Conservation (phyloP, 2,113 vertebrate genomes). For the Saccopteryx bilineata region DNA sequence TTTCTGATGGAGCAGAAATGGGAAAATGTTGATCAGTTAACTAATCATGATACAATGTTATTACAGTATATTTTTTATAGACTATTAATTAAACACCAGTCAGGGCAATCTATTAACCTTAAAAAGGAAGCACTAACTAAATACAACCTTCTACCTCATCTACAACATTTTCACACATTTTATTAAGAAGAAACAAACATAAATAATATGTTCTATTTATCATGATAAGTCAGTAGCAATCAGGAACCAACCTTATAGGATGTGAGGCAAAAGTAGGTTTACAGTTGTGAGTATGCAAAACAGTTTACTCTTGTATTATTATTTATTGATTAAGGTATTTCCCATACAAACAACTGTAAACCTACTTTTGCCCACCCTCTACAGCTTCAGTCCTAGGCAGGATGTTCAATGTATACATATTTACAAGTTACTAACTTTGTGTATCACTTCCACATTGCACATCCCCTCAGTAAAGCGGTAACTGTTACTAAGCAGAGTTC, state of each 20-base stretch:
- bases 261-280: background rate
- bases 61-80: background rate
- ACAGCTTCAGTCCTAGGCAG: background rate
- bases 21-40: background rate
- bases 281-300: too few species aligned
- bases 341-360: background rate
- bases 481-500: background rate
- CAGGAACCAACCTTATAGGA: background rate
- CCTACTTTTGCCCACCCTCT: background rate
- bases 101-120: background rate
- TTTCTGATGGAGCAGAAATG: slow-evolving; percentile 37
- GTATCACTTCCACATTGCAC: background rate
- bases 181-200: slow-evolving; percentile 64
- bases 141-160: background rate
- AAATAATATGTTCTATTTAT: slow-evolving; percentile 32
- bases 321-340: background rate
- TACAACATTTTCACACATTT: slow-evolving; percentile 35
- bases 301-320: too few species aligned
- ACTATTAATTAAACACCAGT: background rate
- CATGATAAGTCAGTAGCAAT: background rate
- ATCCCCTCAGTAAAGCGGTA: slow-evolving; percentile 22
- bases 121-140: slow-evolving; percentile 57
- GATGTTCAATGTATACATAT: background rate
- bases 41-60: background rate
- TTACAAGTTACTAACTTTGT: slow-evolving; percentile 21